These are phyloP conservation scores for Orthonychiurus folsomi DNA, from an alignment of 2,888 invertebrate species.

Conservation along the genomic window DNA sequence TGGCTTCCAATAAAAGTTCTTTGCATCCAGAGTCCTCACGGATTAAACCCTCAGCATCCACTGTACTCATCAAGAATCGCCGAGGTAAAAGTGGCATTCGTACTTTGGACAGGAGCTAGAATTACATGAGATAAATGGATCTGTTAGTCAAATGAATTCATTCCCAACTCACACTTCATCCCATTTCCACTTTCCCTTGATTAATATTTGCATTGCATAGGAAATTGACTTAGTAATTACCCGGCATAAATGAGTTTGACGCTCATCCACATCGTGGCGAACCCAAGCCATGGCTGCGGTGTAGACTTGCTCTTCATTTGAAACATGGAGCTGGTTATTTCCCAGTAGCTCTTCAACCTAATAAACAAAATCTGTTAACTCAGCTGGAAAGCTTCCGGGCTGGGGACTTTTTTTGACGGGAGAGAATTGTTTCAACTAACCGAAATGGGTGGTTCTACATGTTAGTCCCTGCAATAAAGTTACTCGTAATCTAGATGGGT, in stretches of 20 bases:
- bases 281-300: constrained; percentile 59
- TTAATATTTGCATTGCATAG: not conserved
- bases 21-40: constrained; percentile 57
- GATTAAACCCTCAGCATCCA: constrained; percentile 57
- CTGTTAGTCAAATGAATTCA: not conserved
- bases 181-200: no score
- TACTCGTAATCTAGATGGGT: no score
- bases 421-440: no score
- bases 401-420: no score
- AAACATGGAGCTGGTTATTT: constrained; percentile 57
- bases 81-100: constrained; percentile 56
- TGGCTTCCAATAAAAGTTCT: constrained; percentile 58
- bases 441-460: no score
- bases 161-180: not conserved
- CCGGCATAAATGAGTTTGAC: constrained; percentile 53
- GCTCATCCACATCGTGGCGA: constrained; percentile 54
- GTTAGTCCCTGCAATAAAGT: no score
- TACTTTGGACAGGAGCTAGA: constrained; percentile 56
- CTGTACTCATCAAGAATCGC: constrained; percentile 58
- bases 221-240: constrained; percentile 42
- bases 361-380: constrained; percentile 18
- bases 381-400: no score
- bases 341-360: constrained; percentile 58
- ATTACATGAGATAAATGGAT: not conserved
- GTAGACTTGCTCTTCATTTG: constrained; percentile 59